Conservation (phyloP, 1,140 invertebrate species). For the Drosophila virilis region DNA sequence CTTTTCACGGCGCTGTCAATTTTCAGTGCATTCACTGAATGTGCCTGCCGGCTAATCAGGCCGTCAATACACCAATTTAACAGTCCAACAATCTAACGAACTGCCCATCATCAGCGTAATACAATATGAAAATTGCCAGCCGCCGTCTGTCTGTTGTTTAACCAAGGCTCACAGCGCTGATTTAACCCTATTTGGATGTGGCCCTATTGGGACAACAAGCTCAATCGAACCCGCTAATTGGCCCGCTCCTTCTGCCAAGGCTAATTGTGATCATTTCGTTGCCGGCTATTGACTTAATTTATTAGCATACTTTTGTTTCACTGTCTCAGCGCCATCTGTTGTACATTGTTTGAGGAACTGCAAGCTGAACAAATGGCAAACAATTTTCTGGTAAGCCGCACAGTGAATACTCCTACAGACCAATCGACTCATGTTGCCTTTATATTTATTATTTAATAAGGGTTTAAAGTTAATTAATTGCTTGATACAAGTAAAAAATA, state of each 20-base stretch:
- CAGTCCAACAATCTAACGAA: slow-evolving; percentile 1
- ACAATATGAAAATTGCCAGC: slow-evolving; percentile 56
- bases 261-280: slow-evolving; percentile 1
- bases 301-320: slow-evolving; percentile 12
- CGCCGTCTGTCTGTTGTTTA: not conserved
- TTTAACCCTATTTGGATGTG: slow-evolving; percentile 2
- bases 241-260: not conserved
- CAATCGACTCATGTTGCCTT: too few species aligned
- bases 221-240: not conserved
- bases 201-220: slow-evolving; percentile 3
- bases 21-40: slow-evolving; percentile 52
- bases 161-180: slow-evolving; percentile 21
- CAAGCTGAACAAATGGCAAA: slow-evolving; percentile 25
- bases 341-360: slow-evolving; percentile 16
- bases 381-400: not conserved
- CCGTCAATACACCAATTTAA: slow-evolving; percentile 24
- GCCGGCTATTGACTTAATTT: slow-evolving; percentile 5
- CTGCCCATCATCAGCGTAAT: slow-evolving; percentile 44
- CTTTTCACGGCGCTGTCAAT: slow-evolving; percentile 68
- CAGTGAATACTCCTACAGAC: not conserved
- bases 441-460: too few species aligned
- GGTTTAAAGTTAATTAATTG: too few species aligned
- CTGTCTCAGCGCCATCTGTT: not conserved
- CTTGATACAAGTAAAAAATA: too few species aligned
- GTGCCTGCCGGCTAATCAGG: slow-evolving; percentile 8